These are phyloP conservation scores for Macquaria australasica DNA, from an alignment of 2,113 vertebrate species.

Conservation along the genomic window DNA sequence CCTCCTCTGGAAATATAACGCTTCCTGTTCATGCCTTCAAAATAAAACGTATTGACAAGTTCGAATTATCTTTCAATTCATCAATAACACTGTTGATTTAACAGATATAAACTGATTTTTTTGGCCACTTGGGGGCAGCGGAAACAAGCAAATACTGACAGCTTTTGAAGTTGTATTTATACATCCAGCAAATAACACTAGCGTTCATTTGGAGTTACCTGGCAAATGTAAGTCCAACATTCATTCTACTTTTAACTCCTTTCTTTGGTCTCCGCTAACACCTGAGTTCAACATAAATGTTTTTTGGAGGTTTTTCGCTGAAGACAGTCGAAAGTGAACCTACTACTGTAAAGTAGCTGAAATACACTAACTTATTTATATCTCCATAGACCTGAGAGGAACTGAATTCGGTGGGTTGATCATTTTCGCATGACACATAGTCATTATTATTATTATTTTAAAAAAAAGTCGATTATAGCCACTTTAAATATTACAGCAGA, in stretches of 20 bases:
- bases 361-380: not conserved
- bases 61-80: too few relatives aligned
- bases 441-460: not conserved
- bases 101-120: too few relatives aligned
- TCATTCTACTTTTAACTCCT: not conserved
- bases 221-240: not conserved
- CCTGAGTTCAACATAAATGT: too few relatives aligned
- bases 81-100: too few relatives aligned
- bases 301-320: not conserved
- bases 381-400: not conserved
- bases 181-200: not conserved
- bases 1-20: conserved; percentile 24
- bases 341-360: too few relatives aligned
- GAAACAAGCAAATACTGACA: too few relatives aligned
- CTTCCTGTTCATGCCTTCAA: conserved; percentile 43
- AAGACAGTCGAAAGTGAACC: not conserved
- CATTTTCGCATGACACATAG: too few relatives aligned
- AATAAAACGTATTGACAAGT: conserved; percentile 19
- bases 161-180: not conserved
- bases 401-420: too few relatives aligned
- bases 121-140: too few relatives aligned
- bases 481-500: not conserved
- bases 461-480: not conserved
- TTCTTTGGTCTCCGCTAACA: too few relatives aligned
- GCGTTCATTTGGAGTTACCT: not conserved